These are phyloP conservation scores for Ormyrus thymus DNA, from an alignment of 2,888 invertebrate genomes.

Conservation along the genomic window DNA sequence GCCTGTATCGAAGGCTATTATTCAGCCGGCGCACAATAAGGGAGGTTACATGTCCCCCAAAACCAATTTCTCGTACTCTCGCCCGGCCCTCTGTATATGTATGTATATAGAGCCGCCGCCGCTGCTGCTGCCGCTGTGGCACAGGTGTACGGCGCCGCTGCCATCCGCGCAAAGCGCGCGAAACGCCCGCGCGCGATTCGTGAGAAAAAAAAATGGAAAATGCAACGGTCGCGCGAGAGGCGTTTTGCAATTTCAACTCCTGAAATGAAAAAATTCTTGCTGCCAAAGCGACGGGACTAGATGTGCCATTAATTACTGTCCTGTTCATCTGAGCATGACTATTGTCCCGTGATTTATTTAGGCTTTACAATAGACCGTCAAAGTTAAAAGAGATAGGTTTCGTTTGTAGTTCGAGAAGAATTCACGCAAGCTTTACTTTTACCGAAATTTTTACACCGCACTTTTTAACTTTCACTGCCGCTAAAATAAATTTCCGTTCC, in stretches of 20 bases:
- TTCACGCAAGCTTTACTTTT: no score
- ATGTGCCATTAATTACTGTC: no score
- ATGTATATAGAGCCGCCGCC: no score
- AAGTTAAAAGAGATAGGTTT: no score
- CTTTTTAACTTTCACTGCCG: no score
- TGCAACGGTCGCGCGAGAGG: not conserved
- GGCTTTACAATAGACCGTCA: no score
- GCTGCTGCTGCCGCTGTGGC: conserved; percentile 30
- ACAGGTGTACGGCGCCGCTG: conserved; percentile 29
- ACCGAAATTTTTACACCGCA: no score
- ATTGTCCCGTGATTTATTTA: no score
- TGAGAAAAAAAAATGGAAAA: conserved; percentile 25
- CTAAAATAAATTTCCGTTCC: no score
- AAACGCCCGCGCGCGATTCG: conserved; percentile 7
- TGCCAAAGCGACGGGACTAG: not conserved
- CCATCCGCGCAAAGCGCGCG: not conserved
- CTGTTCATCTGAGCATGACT: no score
- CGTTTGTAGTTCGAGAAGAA: no score
- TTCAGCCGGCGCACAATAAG: conserved; percentile 57
- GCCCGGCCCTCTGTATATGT: not conserved
- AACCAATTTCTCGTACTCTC: conserved; percentile 56
- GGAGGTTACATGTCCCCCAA: conserved; percentile 54
- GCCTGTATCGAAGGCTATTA: conserved; percentile 56
- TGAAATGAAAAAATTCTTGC: not conserved
- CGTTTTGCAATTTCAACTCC: conserved; percentile 37